These are phyloP conservation scores for Tadarida brasiliensis DNA, from an alignment of 2,797 vertebrate genomes.

Conservation along the genomic window DNA sequence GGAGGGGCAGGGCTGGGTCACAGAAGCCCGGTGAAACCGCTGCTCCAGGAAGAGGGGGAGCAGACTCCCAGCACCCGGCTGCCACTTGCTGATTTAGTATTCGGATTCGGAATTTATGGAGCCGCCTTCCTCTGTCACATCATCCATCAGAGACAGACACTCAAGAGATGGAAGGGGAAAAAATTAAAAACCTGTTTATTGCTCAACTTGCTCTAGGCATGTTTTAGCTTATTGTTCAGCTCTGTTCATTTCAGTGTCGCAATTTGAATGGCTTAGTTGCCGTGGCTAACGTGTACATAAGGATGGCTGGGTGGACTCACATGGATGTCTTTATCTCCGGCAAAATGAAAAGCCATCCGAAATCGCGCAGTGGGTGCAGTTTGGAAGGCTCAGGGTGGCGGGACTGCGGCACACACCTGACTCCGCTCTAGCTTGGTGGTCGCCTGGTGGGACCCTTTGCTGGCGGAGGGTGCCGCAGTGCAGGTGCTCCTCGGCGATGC, in stretches of 20 bases:
- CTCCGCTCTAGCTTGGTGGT: not conserved
- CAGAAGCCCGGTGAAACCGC: slow-evolving; percentile 35
- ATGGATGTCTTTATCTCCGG: not conserved
- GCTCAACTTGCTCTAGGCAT: slow-evolving; percentile 90
- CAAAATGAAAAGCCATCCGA: slow-evolving; percentile 84
- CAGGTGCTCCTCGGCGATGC: not conserved
- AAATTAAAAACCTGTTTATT: slow-evolving; percentile 93
- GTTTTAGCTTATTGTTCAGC: slow-evolving; percentile 91
- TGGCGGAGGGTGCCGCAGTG: not conserved
- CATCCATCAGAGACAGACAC: slow-evolving; percentile 90
- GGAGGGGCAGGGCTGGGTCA: not conserved
- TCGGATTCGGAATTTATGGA: slow-evolving; percentile 89
- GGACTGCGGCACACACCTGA: not conserved
- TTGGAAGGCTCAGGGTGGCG: not conserved
- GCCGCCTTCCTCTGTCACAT: slow-evolving; percentile 87
- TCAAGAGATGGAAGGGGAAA: slow-evolving; percentile 86
- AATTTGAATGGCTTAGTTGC: slow-evolving; percentile 87
- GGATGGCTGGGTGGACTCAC: not conserved
- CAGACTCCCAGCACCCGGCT: slow-evolving; percentile 60
- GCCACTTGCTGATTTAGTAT: slow-evolving; percentile 88
- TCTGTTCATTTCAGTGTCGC: slow-evolving; percentile 88
- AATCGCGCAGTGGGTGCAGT: slow-evolving; percentile 77
- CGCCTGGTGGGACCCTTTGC: not conserved
- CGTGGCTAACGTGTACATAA: slow-evolving; percentile 83
- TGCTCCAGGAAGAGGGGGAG: not conserved